phyloP scores from a whole-genome alignment of 2,113 vertebrate species.

The Clinocottus analis region DNA sequence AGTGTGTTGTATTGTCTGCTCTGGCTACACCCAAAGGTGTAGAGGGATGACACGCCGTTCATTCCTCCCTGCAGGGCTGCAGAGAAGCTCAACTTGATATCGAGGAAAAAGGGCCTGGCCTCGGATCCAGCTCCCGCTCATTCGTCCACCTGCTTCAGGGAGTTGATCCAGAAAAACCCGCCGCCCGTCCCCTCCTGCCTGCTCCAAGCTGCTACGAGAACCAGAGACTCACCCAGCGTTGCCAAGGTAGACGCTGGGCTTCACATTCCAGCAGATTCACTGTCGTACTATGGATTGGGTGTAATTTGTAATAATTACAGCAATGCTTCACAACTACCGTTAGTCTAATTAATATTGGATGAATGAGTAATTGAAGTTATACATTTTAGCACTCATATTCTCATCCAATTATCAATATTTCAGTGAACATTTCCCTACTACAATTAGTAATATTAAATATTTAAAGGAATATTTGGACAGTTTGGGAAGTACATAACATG shows the following conservation, averaged over 20 bases:
- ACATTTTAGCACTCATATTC: neutral
- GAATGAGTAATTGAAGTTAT: neutral
- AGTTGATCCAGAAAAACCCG: conserved; percentile 88
- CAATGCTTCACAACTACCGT: neutral
- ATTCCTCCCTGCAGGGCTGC: conserved; percentile 85
- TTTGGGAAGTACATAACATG: neutral
- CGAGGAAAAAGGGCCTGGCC: conserved; percentile 91
- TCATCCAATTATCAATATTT: neutral
- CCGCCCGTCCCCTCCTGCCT: conserved; percentile 90
- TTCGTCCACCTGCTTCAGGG: conserved; percentile 90
- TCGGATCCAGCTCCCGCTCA: conserved; percentile 86
- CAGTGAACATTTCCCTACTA: neutral
- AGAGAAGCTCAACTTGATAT: conserved; percentile 92
- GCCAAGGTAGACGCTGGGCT: conserved; percentile 87
- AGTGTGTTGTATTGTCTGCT: neutral
- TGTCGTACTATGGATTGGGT: conserved; percentile 5
- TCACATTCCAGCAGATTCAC: conserved; percentile 22
- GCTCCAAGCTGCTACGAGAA: conserved; percentile 90
- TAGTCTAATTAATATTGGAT: neutral
- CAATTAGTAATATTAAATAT: neutral
- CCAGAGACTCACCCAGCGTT: conserved; percentile 90
- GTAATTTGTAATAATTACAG: neutral
- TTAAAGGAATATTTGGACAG: neutral
- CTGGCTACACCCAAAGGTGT: neutral
- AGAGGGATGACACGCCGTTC: neutral